Evolutionary conservation across 2,888 invertebrate species (phyloP).

Genomic region (Aspidiotus destructor): DNA sequence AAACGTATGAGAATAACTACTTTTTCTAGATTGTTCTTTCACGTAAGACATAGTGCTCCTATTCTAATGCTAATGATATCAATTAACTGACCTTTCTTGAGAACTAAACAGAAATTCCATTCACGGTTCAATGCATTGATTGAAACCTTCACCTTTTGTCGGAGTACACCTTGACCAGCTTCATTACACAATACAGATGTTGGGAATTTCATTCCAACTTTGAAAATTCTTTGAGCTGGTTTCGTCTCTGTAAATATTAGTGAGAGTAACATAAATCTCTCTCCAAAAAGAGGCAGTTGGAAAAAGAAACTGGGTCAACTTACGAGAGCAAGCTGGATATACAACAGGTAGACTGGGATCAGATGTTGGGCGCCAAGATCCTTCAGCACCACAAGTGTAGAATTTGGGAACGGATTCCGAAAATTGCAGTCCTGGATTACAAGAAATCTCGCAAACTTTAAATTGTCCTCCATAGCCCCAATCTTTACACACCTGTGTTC

Average conservation of each 20-base stretch:
- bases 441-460: slow-evolving; percentile 86
- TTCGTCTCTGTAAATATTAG: slow-evolving; percentile 54
- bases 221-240: slow-evolving; percentile 89
- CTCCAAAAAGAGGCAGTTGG: background rate
- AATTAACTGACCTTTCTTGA: slow-evolving; percentile 57
- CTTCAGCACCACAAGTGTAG: slow-evolving; percentile 96
- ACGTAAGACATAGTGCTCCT: too few species aligned
- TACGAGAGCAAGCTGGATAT: slow-evolving; percentile 88
- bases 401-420: slow-evolving; percentile 90
- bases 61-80: too few species aligned
- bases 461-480: slow-evolving; percentile 96
- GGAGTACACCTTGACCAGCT: slow-evolving; percentile 83
- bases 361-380: slow-evolving; percentile 86
- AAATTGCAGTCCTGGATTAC: slow-evolving; percentile 77
- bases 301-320: slow-evolving; percentile 40
- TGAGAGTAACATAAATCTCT: background rate
- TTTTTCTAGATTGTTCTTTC: too few species aligned
- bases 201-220: slow-evolving; percentile 87
- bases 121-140: slow-evolving; percentile 85
- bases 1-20: background rate
- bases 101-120: slow-evolving; percentile 94
- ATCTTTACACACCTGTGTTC: slow-evolving; percentile 81
- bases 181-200: slow-evolving; percentile 93
- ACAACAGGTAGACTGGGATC: slow-evolving; percentile 68
- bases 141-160: slow-evolving; percentile 78